A percentile compares a stretch with the other conserved stretches of the same genome.
Evolutionary conservation across 2,888 invertebrate genomes (phyloP).

Genomic region (Lithophane semibrunnea): DNA sequence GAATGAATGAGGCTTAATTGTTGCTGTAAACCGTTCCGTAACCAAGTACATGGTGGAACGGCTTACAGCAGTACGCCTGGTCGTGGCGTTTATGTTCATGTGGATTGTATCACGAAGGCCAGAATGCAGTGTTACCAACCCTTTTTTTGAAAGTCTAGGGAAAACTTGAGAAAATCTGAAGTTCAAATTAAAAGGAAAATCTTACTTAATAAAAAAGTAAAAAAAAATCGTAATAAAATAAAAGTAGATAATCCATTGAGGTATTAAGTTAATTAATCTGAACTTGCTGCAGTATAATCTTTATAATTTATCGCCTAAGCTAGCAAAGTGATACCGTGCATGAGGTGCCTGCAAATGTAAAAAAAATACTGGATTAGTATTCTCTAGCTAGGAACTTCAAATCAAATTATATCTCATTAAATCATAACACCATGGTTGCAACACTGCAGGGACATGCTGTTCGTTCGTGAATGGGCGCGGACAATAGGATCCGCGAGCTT

Average conservation of each 20-base stretch:
- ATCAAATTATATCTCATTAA: slow-evolving; percentile 9
- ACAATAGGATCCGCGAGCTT: slow-evolving; percentile 74
- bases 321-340: neutral
- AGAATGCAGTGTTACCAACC: slow-evolving; percentile 1
- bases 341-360: neutral
- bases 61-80: too few species aligned
- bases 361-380: slow-evolving; percentile 2
- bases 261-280: neutral
- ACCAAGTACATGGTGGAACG: slow-evolving; percentile 32
- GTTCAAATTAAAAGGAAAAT: neutral
- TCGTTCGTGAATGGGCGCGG: slow-evolving; percentile 79
- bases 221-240: too few species aligned
- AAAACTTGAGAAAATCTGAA: neutral
- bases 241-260: neutral
- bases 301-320: neutral
- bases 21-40: slow-evolving; percentile 33
- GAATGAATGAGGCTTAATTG: slow-evolving; percentile 55
- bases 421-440: slow-evolving; percentile 40
- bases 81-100: slow-evolving; percentile 67
- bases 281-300: neutral
- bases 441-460: slow-evolving; percentile 58
- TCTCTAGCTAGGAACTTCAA: slow-evolving; percentile 1
- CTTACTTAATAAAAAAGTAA: too few species aligned
- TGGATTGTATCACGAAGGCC: slow-evolving; percentile 62
- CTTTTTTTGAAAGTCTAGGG: neutral